Evolutionary conservation across 1,140 invertebrate genomes (phyloP).

Genomic region (Drosophila pruinosa): DNA sequence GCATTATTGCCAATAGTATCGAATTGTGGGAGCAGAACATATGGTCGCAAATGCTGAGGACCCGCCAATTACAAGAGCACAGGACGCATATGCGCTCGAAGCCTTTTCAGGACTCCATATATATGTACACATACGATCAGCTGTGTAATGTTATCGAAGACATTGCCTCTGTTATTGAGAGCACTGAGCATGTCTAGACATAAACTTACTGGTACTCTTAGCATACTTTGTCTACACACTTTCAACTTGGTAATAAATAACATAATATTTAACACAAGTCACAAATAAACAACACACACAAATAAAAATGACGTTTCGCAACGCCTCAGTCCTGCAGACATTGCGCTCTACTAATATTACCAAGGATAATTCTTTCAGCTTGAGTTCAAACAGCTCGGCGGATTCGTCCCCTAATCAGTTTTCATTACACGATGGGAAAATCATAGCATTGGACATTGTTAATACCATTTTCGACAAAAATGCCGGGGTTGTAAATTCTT

Average conservation of each 20-base stretch:
- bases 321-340: too few species aligned
- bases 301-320: too few species aligned
- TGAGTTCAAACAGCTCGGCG: neutral
- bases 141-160: slow-evolving; percentile 55
- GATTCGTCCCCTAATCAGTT: neutral
- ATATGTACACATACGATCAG: slow-evolving; percentile 48
- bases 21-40: slow-evolving; percentile 58
- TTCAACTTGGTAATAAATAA: neutral
- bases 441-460: slow-evolving; percentile 39
- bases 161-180: slow-evolving; percentile 66
- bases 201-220: neutral
- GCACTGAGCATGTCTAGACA: slow-evolving; percentile 36
- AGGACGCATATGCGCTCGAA: neutral
- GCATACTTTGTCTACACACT: neutral
- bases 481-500: neutral
- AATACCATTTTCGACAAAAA: slow-evolving; percentile 35
- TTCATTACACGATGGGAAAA: slow-evolving; percentile 6
- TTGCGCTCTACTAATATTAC: too few species aligned
- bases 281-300: too few species aligned
- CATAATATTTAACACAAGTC: neutral
- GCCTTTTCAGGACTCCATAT: slow-evolving; percentile 37
- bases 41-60: neutral
- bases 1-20: slow-evolving; percentile 41
- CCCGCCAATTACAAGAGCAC: neutral
- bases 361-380: neutral